Evolutionary conservation across 1,140 invertebrate genomes (phyloP), one percentile per base, ranked within the genome.

Genomic region (Frieseomelitta varia): DNA sequence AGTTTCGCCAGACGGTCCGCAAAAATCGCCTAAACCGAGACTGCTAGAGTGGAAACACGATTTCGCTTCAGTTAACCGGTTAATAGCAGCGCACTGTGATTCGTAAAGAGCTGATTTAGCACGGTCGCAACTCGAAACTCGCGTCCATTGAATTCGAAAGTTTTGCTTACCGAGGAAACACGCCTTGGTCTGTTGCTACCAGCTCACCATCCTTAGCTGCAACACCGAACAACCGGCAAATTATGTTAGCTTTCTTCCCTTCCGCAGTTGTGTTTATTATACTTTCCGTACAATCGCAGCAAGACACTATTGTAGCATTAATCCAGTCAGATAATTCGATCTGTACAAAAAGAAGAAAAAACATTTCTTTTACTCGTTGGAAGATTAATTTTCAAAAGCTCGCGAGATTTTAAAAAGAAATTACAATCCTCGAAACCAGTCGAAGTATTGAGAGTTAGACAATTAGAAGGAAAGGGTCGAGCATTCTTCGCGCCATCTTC

Each of bases 71-170:
- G 61, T 82, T 77, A 77, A 82, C 81, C 63, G 61, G 17, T 77
- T 82, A 82, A 82, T 77, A 21, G 34, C 15, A 14, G 51, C n/a
- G 34, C 19, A 11, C 30, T 11, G n/a, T 81, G 65, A 83, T 79
- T 78, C 71, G 81, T 79, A 83, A 79, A 79, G 65, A 61, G 65
- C 81, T 71, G 67, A 83, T 83, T 83, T 58, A 27, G 53, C 81
- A 15, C 6, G 3, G 4, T 51, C n/a, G 34, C 34, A 10, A n/a
- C 68, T 72, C 34, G 55, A 67, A 78, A 71, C n/a, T 71, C 30
- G 27, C 39, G 19, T 2, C 39, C 75, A 83, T 79, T 83, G 65
- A 79, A 78, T 78, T n/a, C n/a, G 61, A 76, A 71, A 84, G n/a
- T 84, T 84, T 61, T 71, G 55, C 81, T 71, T 55, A 79, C 24